Evolutionary conservation across 2,888 invertebrate species (phyloP), one percentile per base, ranked within the genome.

Genomic region (Ethmia dodecea): DNA sequence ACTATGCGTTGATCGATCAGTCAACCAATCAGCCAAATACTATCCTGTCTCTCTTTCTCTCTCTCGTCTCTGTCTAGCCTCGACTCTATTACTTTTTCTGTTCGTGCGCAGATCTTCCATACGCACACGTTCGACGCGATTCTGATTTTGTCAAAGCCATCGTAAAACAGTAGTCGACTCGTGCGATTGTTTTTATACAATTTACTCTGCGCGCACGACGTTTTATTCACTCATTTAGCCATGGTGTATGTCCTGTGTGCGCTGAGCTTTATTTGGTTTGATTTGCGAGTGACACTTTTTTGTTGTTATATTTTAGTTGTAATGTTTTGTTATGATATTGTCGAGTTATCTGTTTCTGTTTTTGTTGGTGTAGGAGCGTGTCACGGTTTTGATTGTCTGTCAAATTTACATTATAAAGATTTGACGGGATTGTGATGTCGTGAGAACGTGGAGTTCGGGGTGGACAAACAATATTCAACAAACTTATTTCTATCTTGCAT

Each of bases 131-230:
- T 73, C 75, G 76, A 79, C 79, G 78, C 74, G 70, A 74, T 69
- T 66, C 74, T 73, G 80, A 80, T 80, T 79, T 75, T 66, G 77
- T 79, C 75, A 80, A 83, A 77, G 75, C 72, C 74, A 65, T 76
- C 73, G 76, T 78, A 80, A 79, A 83, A 80, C 80, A 80, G 64
- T 68, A 59, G 61, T 58, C 65, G 62, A 60, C 58, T 60, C 61
- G 61, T 60, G 52, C 76, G 68, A 80, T 80, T 84, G 83, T 84
- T 83, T 84, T 84, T 81, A 77, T 78, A 83, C 79, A 81, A 80
- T 80, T 77, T 71, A 66, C 73, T 62, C 50, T 31, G 27, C 42
- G 50, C 54, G 48, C 63, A 52, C 62, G 52, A 65, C 67, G 63
- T 60, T 62, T 72, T 68, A 67, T 60, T 60, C 68, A 68, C 60